Evolutionary conservation across 2,888 invertebrate species (phyloP).

Genomic region (Drosophila eohydei): DNA sequence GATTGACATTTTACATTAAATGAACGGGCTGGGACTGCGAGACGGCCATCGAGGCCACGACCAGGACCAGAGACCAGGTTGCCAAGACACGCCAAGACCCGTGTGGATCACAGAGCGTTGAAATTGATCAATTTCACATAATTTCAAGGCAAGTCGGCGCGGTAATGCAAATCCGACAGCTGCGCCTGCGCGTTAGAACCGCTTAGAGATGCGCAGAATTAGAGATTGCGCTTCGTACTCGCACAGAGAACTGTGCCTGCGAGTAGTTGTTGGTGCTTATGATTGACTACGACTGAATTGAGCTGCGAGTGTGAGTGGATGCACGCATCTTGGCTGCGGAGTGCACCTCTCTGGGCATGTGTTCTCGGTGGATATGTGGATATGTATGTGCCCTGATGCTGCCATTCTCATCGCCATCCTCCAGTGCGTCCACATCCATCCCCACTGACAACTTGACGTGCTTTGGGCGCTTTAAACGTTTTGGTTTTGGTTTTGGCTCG

Average conservation of each 20-base stretch:
- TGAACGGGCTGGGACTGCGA: slow-evolving; percentile 38
- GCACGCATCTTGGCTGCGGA: slow-evolving; percentile 37
- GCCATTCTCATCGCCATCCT: slow-evolving; percentile 59
- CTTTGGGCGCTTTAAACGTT: slow-evolving; percentile 79
- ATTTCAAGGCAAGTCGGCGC: slow-evolving; percentile 76
- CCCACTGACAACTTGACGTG: slow-evolving; percentile 77
- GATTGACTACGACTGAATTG: slow-evolving; percentile 83
- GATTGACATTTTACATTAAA: slow-evolving; percentile 83
- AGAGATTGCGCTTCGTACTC: slow-evolving; percentile 22
- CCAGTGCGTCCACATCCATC: slow-evolving; percentile 61
- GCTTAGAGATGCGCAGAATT: slow-evolving; percentile 54
- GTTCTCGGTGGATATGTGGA: slow-evolving; percentile 24
- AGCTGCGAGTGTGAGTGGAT: slow-evolving; percentile 40
- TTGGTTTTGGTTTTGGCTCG: slow-evolving; percentile 57
- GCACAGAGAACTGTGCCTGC: not conserved
- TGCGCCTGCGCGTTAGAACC: slow-evolving; percentile 78
- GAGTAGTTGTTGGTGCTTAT: slow-evolving; percentile 52
- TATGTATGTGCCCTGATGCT: slow-evolving; percentile 35
- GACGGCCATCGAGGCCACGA: slow-evolving; percentile 2
- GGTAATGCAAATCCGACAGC: slow-evolving; percentile 80
- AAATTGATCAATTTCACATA: slow-evolving; percentile 84
- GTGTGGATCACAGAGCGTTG: slow-evolving; percentile 73
- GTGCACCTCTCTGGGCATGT: slow-evolving; percentile 7
- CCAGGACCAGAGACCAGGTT: slow-evolving; percentile 11
- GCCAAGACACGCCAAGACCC: slow-evolving; percentile 10